Base-by-base conservation (phyloP, 2,797 vertebrate genomes). In the Notoglanidium macrostoma region DNA sequence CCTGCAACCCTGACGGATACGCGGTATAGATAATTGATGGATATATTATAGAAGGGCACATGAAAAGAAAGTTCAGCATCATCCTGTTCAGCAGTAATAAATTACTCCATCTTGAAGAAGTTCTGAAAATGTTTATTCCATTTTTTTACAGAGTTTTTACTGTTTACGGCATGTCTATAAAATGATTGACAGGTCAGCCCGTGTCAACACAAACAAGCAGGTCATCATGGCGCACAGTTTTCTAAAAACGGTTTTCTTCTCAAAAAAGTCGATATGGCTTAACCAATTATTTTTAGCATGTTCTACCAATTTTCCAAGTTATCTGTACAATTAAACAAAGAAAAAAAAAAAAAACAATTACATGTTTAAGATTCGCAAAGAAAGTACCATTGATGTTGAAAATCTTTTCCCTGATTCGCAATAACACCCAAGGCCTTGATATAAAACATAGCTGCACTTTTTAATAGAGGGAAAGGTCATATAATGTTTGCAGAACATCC, bases 391-490 rank as follows among this genome's bases (percentile, higher is more conserved):
- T 40, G 68, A 49, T 46, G 80, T 5, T 68, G 1, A 54, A 85
- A 57, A 59, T 73, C 68, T 73, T 70, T 35, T 84, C 35, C 61
- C 29, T 21, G 40, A 29, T 67, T 68, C 5, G 15, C 21, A 65
- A 84, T 32, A 86, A 78, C 63, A 15, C 19, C 54, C 46, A 14
- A 3, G 63, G 59, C 51, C 29, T 23, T 59, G 74, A 63, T 12
- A 40, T 80, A 55, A 63, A 55, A 84, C 65, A 40, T 17, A 57
- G 17, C 40, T 54, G 72, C n/a, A 59, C 73, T 74, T 74, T 74
- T 67, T 81, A 74, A 88, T 68, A 78, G 26, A 21, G 11, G 14
- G 63, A 85, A 87, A 84, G 87, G 87, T 84, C 49, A 63, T 74
- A 14, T 59, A 59, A 83, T 67, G 67, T 87, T 78, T 79, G 81